Evolutionary conservation across 2,888 invertebrate species (phyloP).

Genomic region (Ashinkailepas kermadecensis): DNA sequence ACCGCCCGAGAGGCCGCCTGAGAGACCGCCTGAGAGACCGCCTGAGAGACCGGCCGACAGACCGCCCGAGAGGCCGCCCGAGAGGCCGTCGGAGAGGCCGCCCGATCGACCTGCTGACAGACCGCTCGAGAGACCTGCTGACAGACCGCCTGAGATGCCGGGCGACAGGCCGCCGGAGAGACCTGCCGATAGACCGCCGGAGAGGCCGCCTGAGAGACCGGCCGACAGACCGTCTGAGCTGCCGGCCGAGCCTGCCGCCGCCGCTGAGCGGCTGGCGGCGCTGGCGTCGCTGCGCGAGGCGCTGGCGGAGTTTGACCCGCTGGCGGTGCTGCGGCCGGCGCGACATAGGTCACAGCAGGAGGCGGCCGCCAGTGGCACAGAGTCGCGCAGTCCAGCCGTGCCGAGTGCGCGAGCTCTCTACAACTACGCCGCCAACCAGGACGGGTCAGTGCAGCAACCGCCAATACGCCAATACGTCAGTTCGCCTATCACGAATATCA

Average conservation of each 20-base stretch:
- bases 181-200: neutral
- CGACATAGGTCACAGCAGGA: neutral
- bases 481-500: too few species aligned
- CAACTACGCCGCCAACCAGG: constrained; percentile 22
- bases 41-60: neutral
- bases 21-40: neutral
- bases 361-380: neutral
- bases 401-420: constrained; percentile 2
- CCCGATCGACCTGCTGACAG: neutral
- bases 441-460: neutral
- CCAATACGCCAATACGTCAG: too few species aligned
- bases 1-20: too few species aligned
- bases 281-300: constrained; percentile 26
- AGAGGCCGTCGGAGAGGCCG: too few species aligned
- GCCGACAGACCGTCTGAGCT: neutral
- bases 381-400: constrained; percentile 4
- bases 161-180: neutral
- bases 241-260: neutral
- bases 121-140: too few species aligned
- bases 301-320: constrained; percentile 19
- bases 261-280: constrained; percentile 28
- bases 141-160: neutral
- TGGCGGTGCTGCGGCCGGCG: neutral
- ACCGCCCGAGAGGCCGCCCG: neutral
- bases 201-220: too few species aligned